A percentile compares a stretch with the other conserved stretches of the same genome.
Conservation (phyloP, 2,888 invertebrate genomes). For the Ommatoiulus sabulosus region DNA sequence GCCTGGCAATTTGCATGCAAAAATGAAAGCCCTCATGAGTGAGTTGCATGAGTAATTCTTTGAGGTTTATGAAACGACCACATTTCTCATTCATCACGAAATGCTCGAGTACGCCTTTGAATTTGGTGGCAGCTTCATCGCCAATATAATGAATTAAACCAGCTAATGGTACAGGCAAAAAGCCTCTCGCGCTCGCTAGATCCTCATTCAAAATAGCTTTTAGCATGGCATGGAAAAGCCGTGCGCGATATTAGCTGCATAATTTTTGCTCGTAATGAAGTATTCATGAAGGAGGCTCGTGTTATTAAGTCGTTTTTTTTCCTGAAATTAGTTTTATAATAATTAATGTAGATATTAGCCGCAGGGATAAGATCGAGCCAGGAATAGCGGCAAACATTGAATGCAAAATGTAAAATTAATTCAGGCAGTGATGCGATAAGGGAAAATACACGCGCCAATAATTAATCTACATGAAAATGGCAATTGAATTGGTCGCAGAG, state of each 20-base stretch:
- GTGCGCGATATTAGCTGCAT: neutral
- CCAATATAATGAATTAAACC: conserved; percentile 12
- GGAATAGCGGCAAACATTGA: conserved; percentile 1
- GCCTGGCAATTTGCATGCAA: neutral
- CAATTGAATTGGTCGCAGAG: conserved; percentile 4
- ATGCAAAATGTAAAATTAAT: neutral
- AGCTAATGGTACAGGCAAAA: neutral
- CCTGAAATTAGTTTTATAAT: conserved; percentile 11
- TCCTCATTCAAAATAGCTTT: neutral
- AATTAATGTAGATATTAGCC: conserved; percentile 19
- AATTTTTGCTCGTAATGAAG: conserved; percentile 11
- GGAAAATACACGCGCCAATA: conserved; percentile 12
- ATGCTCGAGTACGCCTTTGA: conserved; percentile 10
- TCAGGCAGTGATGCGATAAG: conserved; percentile 12
- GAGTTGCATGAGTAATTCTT: conserved; percentile 3
- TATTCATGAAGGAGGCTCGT: conserved; percentile 19
- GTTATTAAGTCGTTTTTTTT: conserved; percentile 10
- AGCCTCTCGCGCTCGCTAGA: neutral
- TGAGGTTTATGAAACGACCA: conserved; percentile 1
- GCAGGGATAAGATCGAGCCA: conserved; percentile 10
- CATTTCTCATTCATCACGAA: conserved; percentile 19
- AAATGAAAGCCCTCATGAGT: neutral
- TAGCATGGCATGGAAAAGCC: conserved; percentile 3
- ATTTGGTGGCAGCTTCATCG: conserved; percentile 12
- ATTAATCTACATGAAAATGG: conserved; percentile 19